Base-by-base conservation (phyloP, 2,888 invertebrate genomes). In the Chromoteleia sp. region DNA sequence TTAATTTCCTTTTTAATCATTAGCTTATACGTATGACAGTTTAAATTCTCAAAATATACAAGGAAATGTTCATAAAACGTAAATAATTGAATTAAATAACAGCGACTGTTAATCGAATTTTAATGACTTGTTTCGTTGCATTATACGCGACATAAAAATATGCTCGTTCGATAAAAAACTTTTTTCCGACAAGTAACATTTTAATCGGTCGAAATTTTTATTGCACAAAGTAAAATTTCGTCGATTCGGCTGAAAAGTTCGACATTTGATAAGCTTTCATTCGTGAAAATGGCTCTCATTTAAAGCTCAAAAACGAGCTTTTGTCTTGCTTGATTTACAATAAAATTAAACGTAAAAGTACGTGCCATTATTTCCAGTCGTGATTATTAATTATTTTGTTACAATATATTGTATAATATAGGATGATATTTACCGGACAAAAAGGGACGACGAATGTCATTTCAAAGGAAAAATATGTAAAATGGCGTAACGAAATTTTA, bases 191-290 rank as follows among this genome's bases (percentile, higher is more conserved):
- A 45, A 45, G 19, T 8, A 17, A 45, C 19, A 45, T 19, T 19
- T 45, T 19, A 8, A 45, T 41, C 14, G 39, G 12, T 17, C 10
- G 17, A 45, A 45, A 45, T 45, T 45, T 45, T 19, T 45, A 45
- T 1, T 19, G 10, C 7, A 10, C 19, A 45, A 45, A 19, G 12
- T 45, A 17, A 45, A 45, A 45, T 45, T 45, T 19, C 19, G 45
- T 19, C 45, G 45, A 45, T 19, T 45, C 45, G 19, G 45, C 19
- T 19, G 45, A 19, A 17, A 45, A 19, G 45, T 45, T 45, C 19
- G 45, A 45, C 45, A 19, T 45, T 19, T 19, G 19, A 45, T 17
- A 19, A 45, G 45, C 19, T 45, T 45, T 19, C 19, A 17, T 45
- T 19, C 19, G 45, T 19, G 19, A 1, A 19, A 45, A 45, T 19